Evolutionary conservation across 2,888 invertebrate species (phyloP).

Genomic region (Andricus quercusramuli): DNA sequence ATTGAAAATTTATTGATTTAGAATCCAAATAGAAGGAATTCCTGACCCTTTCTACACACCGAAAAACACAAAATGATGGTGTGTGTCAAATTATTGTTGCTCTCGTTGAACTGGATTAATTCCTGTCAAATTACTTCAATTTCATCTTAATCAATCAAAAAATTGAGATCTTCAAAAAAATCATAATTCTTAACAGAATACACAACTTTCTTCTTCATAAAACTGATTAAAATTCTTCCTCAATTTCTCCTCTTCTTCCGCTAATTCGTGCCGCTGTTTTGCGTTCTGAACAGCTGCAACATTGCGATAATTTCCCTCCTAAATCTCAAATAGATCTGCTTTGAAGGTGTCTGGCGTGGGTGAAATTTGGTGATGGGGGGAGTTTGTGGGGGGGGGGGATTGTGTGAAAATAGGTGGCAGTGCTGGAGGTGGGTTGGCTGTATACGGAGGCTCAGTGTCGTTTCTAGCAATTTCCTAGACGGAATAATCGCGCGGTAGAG

Average conservation of each 20-base stretch:
- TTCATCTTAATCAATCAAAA: no score
- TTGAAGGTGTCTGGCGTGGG: slow-evolving; percentile 17
- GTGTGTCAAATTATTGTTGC: no score
- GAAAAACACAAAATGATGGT: no score
- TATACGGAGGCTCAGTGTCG: slow-evolving; percentile 18
- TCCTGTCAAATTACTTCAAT: no score
- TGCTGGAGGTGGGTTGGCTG: neutral
- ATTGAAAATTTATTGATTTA: no score
- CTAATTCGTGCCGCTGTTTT: neutral
- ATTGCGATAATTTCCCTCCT: slow-evolving; percentile 1
- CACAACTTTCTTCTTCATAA: neutral
- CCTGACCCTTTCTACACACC: no score
- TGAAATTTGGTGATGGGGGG: neutral
- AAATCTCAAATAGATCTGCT: slow-evolving; percentile 31
- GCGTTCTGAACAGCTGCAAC: neutral
- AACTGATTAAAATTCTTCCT: neutral
- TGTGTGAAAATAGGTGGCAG: slow-evolving; percentile 9
- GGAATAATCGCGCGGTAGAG: slow-evolving; percentile 2
- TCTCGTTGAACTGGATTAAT: no score
- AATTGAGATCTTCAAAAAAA: no score
- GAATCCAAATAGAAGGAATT: no score
- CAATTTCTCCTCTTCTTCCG: neutral
- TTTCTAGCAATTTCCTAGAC: slow-evolving; percentile 11
- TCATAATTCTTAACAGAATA: neutral
- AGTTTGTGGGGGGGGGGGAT: neutral